A percentile compares a stretch with the other conserved stretches of the same genome.
Evolutionary conservation across 2,888 invertebrate genomes (phyloP).

Genomic region (Odontomyia ornata): DNA sequence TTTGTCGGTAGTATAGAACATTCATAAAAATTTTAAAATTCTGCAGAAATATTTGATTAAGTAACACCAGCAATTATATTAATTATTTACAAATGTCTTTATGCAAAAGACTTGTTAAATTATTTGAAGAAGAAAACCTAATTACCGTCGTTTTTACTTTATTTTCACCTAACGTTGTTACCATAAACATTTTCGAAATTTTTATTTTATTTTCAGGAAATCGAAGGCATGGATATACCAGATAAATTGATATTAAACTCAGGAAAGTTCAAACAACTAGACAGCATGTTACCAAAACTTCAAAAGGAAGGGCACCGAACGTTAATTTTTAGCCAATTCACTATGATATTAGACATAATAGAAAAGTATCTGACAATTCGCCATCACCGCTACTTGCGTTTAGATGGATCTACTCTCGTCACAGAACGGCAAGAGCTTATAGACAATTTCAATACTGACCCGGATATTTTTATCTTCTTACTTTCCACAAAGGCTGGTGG

Average conservation of each 20-base stretch:
- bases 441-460: conserved; percentile 83
- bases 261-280: conserved; percentile 86
- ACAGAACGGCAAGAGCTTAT: conserved; percentile 87
- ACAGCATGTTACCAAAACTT: conserved; percentile 77
- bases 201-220: conserved; percentile 65
- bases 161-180: no score
- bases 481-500: conserved; percentile 95
- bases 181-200: no score
- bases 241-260: conserved; percentile 79
- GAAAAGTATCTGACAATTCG: conserved; percentile 85
- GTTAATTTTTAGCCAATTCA: conserved; percentile 95
- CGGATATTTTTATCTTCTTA: conserved; percentile 86
- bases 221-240: conserved; percentile 72
- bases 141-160: no score
- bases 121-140: no score
- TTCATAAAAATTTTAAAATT: no score
- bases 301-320: conserved; percentile 82
- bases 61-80: no score
- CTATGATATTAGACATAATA: conserved; percentile 91
- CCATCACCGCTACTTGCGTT: conserved; percentile 77
- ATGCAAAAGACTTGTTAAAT: no score
- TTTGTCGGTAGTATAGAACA: no score
- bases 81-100: no score
- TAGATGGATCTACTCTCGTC: conserved; percentile 92
- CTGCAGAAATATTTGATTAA: no score